Base-by-base conservation (phyloP, 2,888 invertebrate genomes). In the Caenorhabditis sulstoni region DNA sequence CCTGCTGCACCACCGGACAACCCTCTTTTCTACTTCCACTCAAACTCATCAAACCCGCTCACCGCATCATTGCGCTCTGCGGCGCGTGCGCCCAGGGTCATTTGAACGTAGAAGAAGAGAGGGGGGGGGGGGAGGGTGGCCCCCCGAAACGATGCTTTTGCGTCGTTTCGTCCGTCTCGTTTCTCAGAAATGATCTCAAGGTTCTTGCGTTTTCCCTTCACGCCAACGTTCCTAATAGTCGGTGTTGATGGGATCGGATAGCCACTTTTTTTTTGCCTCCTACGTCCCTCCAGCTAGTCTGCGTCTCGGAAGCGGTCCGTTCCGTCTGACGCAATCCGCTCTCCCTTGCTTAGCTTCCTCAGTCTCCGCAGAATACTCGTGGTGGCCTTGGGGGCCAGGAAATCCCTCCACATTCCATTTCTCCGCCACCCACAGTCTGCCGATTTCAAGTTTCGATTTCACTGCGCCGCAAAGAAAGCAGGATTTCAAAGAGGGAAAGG, bases 11-110 rank as follows among this genome's bases (percentile, higher is more conserved):
- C 61, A 70, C 70, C 61, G 71, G 55, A 62, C 55, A 39, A 29
- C 4, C 29, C 29, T 29, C 29, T n/a, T n/a, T n/a, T n/a, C 29
- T 29, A 29, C 29, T 29, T 29, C 71, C 71, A 71, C 71, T 71
- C 71, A 71, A 71, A 71, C 71, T 71, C 71, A 71, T 71, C 62
- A 64, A 71, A 71, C 8, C 62, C 62, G 71, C 71, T 71, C 71
- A 71, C 71, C 71, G 71, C 71, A 64, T 57, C 62, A 71, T 71
- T 71, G 62, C 71, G 62, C 71, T 62, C 49, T 29, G 3, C 29
- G 29, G 29, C 37, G 70, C 62, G 71, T 71, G 71, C 53, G 71
- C 47, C 47, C 71, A 64, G 62, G 62, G 71, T 71, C 71, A 55
- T 9, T 64, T 44, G 52, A 37, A 53, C 39, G 39, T 59, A 61